Conservation (phyloP, 2,888 invertebrate species). For the Chloroclystis v-ata region DNA sequence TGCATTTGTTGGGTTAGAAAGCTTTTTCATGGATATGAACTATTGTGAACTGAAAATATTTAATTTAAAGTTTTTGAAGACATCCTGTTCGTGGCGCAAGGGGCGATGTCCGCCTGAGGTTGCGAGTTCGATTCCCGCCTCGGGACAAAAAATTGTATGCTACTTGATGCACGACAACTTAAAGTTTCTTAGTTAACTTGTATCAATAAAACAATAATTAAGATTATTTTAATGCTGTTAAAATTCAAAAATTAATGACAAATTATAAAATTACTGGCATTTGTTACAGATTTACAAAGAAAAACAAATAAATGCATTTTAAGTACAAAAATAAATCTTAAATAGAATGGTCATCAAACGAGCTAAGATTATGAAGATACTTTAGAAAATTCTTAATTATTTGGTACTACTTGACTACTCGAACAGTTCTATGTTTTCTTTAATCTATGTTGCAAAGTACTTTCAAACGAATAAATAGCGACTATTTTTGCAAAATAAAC, state of each 20-base stretch:
- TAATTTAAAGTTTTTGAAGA: no score
- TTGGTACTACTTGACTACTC: constrained; percentile 25
- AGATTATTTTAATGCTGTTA: constrained; percentile 70
- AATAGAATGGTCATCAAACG: constrained; percentile 10
- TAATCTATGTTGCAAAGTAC: constrained; percentile 21
- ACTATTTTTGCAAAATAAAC: constrained; percentile 22
- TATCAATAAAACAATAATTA: constrained; percentile 2
- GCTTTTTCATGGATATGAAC: no score
- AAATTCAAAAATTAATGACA: constrained; percentile 63
- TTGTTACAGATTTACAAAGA: constrained; percentile 19
- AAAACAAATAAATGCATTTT: constrained; percentile 39
- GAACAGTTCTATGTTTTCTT: constrained; percentile 22
- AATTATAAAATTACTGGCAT: constrained; percentile 25
- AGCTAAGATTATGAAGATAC: constrained; percentile 13
- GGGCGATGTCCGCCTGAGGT: no score
- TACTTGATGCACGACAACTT: no score
- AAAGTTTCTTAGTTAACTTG: no score
- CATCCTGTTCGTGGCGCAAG: no score
- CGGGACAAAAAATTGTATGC: no score
- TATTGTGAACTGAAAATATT: no score
- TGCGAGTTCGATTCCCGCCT: no score
- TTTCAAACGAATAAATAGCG: constrained; percentile 28
- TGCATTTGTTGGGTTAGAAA: no score
- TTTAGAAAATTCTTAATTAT: constrained; percentile 18
- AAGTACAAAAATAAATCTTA: constrained; percentile 33